Evolutionary conservation across 2,797 vertebrate genomes (phyloP).

Genomic region (Triplophysa yarkandensis): DNA sequence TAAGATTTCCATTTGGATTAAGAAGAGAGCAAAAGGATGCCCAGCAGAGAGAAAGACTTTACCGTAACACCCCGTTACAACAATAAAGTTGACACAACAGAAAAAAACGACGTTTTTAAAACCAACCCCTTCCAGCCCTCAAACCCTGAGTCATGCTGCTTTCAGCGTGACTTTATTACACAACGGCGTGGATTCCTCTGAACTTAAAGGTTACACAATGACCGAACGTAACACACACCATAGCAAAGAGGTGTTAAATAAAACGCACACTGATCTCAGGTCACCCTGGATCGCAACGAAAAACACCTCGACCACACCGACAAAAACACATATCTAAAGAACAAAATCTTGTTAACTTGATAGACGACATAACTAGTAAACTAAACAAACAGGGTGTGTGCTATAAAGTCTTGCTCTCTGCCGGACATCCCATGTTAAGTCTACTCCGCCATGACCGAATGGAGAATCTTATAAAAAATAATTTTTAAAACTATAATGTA

Average conservation of each 20-base stretch:
- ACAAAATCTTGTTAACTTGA: background rate
- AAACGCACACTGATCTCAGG: background rate
- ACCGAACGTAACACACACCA: background rate
- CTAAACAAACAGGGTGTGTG: slow-evolving; percentile 51
- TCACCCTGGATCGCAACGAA: slow-evolving; percentile 51
- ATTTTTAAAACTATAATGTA: background rate
- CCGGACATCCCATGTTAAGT: slow-evolving; percentile 78
- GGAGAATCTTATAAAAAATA: slow-evolving; percentile 57
- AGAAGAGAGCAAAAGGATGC: slow-evolving; percentile 67
- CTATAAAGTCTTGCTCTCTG: slow-evolving; percentile 88
- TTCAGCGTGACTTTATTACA: background rate
- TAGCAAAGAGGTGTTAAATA: background rate
- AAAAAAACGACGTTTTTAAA: background rate
- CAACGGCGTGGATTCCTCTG: background rate
- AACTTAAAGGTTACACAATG: background rate
- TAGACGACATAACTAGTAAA: background rate
- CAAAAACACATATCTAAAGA: slow-evolving; percentile 30
- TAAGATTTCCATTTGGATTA: slow-evolving; percentile 79
- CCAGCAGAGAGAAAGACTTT: slow-evolving; percentile 86
- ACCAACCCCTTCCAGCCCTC: background rate
- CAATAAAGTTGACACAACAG: background rate
- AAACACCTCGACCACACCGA: slow-evolving; percentile 4
- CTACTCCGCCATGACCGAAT: slow-evolving; percentile 81
- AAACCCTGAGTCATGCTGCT: background rate
- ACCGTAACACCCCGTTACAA: slow-evolving; percentile 53